Evolutionary conservation across 2,797 vertebrate species (phyloP).

Genomic region (Leptatherina wallacei): DNA sequence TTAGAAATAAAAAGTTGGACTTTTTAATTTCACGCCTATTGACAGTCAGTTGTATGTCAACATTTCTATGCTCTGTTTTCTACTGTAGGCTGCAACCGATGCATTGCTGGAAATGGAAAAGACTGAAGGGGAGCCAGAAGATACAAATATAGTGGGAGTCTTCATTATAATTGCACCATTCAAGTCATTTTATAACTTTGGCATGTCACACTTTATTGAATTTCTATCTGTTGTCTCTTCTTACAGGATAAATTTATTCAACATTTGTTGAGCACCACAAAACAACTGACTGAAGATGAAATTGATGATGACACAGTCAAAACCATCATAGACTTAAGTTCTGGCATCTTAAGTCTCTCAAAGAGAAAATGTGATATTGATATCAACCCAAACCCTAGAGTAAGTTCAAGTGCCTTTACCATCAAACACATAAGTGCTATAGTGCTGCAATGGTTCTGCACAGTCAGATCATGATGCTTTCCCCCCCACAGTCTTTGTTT

Average conservation of each 20-base stretch:
- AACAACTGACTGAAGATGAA: rapidly evolving
- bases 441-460: background rate
- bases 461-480: constrained; percentile 3
- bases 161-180: background rate
- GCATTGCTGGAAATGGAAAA: constrained; percentile 47
- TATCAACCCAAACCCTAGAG: constrained; percentile 25
- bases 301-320: background rate
- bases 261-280: constrained; percentile 2
- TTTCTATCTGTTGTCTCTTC: background rate
- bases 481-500: constrained; percentile 62
- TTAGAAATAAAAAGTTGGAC: too few species aligned
- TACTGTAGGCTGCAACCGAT: constrained; percentile 40
- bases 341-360: constrained; percentile 62
- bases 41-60: background rate
- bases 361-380: constrained; percentile 58
- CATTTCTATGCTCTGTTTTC: constrained; percentile 25
- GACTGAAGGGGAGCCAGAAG: constrained; percentile 21
- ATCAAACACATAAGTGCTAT: background rate
- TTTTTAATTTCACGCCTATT: too few species aligned
- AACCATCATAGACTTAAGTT: constrained; percentile 61
- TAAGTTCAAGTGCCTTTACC: constrained; percentile 18
- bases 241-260: constrained; percentile 49
- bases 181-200: background rate
- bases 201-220: background rate
- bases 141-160: constrained; percentile 32